These are phyloP conservation scores for Hemitrygon akajei DNA, from an alignment of 2,797 vertebrate genomes.

Conservation along the genomic window DNA sequence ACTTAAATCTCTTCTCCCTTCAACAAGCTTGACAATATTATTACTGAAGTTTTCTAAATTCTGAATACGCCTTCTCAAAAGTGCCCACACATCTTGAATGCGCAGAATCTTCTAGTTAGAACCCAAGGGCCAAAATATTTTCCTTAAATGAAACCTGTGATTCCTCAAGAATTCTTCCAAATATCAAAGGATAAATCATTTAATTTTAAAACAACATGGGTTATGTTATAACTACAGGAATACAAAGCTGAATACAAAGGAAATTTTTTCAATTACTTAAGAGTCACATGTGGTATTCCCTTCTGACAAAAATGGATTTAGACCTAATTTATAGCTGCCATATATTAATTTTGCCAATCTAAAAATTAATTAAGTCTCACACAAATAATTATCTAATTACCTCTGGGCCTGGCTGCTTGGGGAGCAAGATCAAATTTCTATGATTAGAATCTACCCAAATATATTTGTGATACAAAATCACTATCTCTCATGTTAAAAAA, in stretches of 20 bases:
- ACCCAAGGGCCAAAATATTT: not conserved
- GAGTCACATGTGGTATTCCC: not conserved
- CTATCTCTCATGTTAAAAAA: not conserved
- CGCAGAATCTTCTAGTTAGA: not conserved
- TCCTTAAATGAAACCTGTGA: not conserved
- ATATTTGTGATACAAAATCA: not conserved
- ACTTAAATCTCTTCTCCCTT: not conserved
- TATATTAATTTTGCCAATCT: not conserved
- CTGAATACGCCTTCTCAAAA: not conserved
- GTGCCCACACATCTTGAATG: not conserved
- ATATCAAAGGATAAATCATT: not conserved
- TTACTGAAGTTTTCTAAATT: not conserved
- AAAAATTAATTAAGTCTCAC: conserved; percentile 20
- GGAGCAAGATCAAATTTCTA: not conserved
- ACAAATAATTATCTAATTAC: not conserved
- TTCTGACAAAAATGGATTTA: not conserved
- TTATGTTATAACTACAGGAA: not conserved
- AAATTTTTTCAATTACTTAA: not conserved
- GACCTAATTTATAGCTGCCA: not conserved
- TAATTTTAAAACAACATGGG: not conserved
- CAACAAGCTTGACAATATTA: not conserved
- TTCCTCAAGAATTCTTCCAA: not conserved
- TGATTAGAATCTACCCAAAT: not conserved
- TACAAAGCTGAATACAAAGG: not conserved
- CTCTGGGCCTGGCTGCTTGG: not conserved